A percentile compares a stretch with the other conserved stretches of the same genome.
These are phyloP conservation scores for Diplolepis rosae DNA, from an alignment of 2,888 invertebrate genomes.

Conservation along the genomic window DNA sequence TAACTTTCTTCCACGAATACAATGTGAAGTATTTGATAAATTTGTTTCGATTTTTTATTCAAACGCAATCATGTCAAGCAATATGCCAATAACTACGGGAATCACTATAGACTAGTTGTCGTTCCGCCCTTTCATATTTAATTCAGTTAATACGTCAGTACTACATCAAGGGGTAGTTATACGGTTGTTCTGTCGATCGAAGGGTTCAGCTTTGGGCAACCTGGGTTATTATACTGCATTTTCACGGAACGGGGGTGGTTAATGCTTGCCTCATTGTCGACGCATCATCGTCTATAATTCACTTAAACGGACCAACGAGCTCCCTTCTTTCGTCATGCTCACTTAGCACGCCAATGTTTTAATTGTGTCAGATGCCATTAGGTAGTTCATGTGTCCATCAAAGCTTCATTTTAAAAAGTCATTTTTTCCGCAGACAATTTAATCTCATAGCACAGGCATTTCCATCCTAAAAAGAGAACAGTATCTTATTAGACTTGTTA, in stretches of 20 bases:
- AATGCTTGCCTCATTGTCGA: constrained; percentile 46
- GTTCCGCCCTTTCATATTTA: constrained; percentile 48
- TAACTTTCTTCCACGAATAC: too few relatives aligned
- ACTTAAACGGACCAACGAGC: constrained; percentile 45
- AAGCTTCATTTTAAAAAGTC: constrained; percentile 3
- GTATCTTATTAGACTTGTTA: too few relatives aligned
- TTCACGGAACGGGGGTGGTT: constrained; percentile 48
- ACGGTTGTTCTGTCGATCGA: constrained; percentile 43
- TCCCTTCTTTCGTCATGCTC: constrained; percentile 49
- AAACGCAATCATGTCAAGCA: neutral
- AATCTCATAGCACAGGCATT: neutral
- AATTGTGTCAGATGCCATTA: constrained; percentile 40
- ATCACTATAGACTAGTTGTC: constrained; percentile 5
- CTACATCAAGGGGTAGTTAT: constrained; percentile 47
- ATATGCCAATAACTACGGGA: constrained; percentile 1
- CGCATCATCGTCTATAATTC: constrained; percentile 53
- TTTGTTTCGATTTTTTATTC: neutral
- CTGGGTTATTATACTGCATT: constrained; percentile 44
- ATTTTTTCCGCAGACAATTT: neutral
- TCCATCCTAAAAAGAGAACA: neutral
- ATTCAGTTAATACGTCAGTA: constrained; percentile 42
- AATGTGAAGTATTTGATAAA: neutral
- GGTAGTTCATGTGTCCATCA: constrained; percentile 11
- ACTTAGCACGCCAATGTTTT: constrained; percentile 45
- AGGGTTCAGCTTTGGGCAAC: constrained; percentile 44